Base-by-base conservation (phyloP, 2,797 vertebrate species). In the Melanotaenia nigrans region DNA sequence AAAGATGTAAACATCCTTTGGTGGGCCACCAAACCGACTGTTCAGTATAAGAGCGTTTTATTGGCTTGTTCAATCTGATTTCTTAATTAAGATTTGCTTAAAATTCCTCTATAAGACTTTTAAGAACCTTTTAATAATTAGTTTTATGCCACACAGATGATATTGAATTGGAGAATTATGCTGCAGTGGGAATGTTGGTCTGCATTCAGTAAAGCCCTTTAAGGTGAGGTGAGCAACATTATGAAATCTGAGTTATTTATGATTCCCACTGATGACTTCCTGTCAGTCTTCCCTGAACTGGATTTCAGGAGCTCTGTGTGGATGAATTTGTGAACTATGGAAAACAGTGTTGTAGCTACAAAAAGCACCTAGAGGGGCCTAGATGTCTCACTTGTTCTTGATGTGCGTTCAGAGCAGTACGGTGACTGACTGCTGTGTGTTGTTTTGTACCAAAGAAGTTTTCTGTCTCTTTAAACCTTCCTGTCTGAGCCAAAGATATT, bases 371-470 rank as follows among this genome's bases (percentile, higher is more conserved):
- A 22, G 72, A 84, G 85, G 90, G 74, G 74, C 73, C 77, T 67
- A 45, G 61, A 78, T 70, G 85, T 83, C 75, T 80, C 25, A 45
- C 85, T 87, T 87, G 89, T 87, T 81, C 62, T 88, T 68, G 82
- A 85, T 38, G 82, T 79, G 71, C 60, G 42, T 81, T 87, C 83
- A 86, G 84, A 88, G 83, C 81, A 18, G 65, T 10, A 75, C 13
- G 69, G 68, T 75, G 64, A 75, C 73, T 79, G 79, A 80, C 83
- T 87, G 82, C 74, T 72, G 69, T 45, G 68, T 68, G 69, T 66
- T 81, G 80, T 78, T 87, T 84, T 72, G 66, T 66, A 85, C 69
- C 78, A 79, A 74, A 87, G 81, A 77, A 33, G 36, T 63, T 79
- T 79, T 79, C 54, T 30, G 47, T 79, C 73, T 88, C 73, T 88